A percentile compares a stretch with the other conserved stretches of the same genome.
Evolutionary conservation across 2,113 vertebrate species (phyloP).

Genomic region (Catagonus wagneri): DNA sequence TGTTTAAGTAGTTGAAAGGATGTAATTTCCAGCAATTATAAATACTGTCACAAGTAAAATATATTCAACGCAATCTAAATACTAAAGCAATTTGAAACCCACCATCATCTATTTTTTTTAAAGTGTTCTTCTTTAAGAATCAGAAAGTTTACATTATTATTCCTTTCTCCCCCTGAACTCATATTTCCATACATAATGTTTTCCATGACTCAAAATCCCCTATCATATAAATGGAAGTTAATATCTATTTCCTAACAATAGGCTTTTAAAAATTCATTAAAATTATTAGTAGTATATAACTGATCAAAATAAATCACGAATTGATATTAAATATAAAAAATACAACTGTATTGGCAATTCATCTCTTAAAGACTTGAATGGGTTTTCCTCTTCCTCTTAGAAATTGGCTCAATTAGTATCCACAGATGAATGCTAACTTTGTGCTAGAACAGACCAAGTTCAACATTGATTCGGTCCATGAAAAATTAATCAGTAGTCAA

Average conservation of each 20-base stretch:
- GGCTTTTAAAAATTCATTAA: neutral
- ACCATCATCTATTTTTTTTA: neutral
- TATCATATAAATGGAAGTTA: neutral
- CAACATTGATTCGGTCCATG: neutral
- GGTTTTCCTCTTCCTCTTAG: neutral
- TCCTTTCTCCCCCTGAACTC: neutral
- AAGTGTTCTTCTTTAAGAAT: neutral
- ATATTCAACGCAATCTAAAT: neutral
- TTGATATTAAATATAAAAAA: neutral
- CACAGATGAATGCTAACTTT: neutral
- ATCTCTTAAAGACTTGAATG: neutral
- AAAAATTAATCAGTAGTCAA: too few relatives aligned
- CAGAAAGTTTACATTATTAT: neutral
- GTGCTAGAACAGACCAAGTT: neutral
- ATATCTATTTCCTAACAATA: neutral
- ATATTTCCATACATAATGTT: neutral
- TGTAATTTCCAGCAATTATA: neutral
- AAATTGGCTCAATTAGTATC: neutral
- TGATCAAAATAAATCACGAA: slow-evolving; percentile 17
- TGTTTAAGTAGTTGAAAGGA: neutral
- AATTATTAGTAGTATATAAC: neutral
- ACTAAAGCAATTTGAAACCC: neutral
- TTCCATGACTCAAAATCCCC: slow-evolving; percentile 4
- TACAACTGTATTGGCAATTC: neutral
- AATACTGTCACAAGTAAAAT: neutral